Base-by-base conservation (phyloP, 2,113 vertebrate species). In the Corythornis vintsioides region DNA sequence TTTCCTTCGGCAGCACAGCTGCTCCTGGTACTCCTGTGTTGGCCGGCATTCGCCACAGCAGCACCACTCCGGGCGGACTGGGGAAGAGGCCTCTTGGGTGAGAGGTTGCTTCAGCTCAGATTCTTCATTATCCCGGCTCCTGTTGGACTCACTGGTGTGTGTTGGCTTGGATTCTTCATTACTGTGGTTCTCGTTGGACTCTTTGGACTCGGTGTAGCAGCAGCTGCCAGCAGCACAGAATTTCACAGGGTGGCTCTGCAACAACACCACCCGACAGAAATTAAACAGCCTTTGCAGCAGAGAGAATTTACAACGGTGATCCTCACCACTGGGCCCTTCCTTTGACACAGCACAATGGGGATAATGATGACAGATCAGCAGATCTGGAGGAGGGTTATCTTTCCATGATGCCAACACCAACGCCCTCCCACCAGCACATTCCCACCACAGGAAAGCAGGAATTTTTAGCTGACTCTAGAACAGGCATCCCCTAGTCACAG, bases 1-100 rank as follows among this genome's bases (percentile, higher is more conserved):
- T 35, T 79, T 48, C 4, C 9, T 79, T 57, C 98, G 91, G 86
- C 98, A 99, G 96, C 98, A 98, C 64, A 98, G 96, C 96, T 98
- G 97, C 88, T 98, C 97, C 4, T 96, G 90, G 8, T 65, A 84
- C 25, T 71, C 43, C 5, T 38, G 16, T 5, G 94, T 66, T 1
- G 72, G 73, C 9, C 21, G 48, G 91, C 98, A 98, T 45, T 70
- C 67, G 7, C 88, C 97, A 16, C 98, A 98, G 43, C 60, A 77
- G 83, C 98, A 99, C 97, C 98, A 98, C 50, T 64, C 15, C 0
- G 94, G 98, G 53, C 82, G 71, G 35, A 13, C 8, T 57, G 6
- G 9, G 17, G 28, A 55, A 24, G 43, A 40, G 26, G 48, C 3
- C 24, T 8, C 33, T 69, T 47, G 28, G 33, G 31, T 38, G 11